Conservation (phyloP, 2,888 invertebrate genomes). For the Nemotelus nigrinus region DNA sequence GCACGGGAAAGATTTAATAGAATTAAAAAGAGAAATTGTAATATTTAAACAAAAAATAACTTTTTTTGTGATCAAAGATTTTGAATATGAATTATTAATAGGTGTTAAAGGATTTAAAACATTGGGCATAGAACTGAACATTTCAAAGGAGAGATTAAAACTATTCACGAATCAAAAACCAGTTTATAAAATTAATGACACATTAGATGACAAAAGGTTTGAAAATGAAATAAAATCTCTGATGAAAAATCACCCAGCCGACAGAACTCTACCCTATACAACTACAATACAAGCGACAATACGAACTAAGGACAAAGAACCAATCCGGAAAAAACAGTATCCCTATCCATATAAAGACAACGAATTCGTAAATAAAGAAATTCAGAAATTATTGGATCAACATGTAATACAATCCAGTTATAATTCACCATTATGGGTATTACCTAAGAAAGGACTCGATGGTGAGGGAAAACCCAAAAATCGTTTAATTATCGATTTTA, state of each 20-base stretch:
- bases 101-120: too few species aligned
- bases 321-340: neutral
- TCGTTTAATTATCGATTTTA: neutral
- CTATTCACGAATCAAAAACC: too few species aligned
- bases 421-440: constrained; percentile 24
- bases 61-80: too few species aligned
- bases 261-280: neutral
- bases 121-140: too few species aligned
- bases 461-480: neutral
- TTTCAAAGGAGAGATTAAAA: too few species aligned
- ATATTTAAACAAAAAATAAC: too few species aligned
- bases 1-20: too few species aligned
- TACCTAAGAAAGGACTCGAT: neutral
- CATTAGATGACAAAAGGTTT: neutral
- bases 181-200: neutral
- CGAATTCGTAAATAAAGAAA: constrained; percentile 17
- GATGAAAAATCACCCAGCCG: neutral
- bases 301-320: neutral
- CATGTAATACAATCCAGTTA: constrained; percentile 18
- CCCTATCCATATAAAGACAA: neutral
- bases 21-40: too few species aligned
- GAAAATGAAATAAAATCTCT: neutral
- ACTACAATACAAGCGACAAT: constrained; percentile 12
- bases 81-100: too few species aligned
- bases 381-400: neutral